Percentiles rank a stretch among this genome's conserved stretches.
Evolutionary conservation across 2,888 invertebrate species (phyloP).

Genomic region (Noctua pronuba): DNA sequence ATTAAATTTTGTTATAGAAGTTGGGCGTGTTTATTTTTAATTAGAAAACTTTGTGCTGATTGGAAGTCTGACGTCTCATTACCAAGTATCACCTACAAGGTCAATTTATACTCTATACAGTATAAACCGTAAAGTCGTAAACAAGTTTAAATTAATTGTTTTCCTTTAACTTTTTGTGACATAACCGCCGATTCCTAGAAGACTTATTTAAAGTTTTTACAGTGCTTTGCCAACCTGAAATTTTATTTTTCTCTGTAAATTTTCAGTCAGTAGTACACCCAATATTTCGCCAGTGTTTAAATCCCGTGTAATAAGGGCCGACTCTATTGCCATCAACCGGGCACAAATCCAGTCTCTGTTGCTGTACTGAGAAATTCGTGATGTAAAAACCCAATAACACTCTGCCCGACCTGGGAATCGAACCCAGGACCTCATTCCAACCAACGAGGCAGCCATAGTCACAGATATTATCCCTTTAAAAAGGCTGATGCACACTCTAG

Average conservation of each 20-base stretch:
- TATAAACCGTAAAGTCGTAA: neutral
- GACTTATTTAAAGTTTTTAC: neutral
- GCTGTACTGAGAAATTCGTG: too few relatives aligned
- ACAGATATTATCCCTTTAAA: constrained; percentile 16
- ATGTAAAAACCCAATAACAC: too few relatives aligned
- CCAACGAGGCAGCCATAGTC: too few relatives aligned
- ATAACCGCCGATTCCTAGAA: neutral
- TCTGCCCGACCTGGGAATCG: too few relatives aligned
- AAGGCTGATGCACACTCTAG: constrained; percentile 15
- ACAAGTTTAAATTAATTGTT: neutral
- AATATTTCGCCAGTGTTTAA: too few relatives aligned
- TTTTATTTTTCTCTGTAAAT: neutral
- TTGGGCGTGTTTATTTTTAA: constrained; percentile 3
- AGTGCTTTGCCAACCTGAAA: neutral
- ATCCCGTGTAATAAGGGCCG: too few relatives aligned
- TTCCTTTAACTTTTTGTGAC: neutral
- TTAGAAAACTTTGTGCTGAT: neutral
- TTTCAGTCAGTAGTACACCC: neutral
- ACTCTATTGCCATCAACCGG: too few relatives aligned
- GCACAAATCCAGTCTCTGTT: too few relatives aligned
- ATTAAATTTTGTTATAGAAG: constrained; percentile 34
- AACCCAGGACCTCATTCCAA: too few relatives aligned
- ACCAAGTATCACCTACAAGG: neutral
- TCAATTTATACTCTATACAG: neutral
- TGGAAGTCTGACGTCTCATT: neutral